Evolutionary conservation across 2,888 invertebrate genomes (phyloP), one percentile per base, ranked within the genome.

Genomic region (Drosophila neotestacea): DNA sequence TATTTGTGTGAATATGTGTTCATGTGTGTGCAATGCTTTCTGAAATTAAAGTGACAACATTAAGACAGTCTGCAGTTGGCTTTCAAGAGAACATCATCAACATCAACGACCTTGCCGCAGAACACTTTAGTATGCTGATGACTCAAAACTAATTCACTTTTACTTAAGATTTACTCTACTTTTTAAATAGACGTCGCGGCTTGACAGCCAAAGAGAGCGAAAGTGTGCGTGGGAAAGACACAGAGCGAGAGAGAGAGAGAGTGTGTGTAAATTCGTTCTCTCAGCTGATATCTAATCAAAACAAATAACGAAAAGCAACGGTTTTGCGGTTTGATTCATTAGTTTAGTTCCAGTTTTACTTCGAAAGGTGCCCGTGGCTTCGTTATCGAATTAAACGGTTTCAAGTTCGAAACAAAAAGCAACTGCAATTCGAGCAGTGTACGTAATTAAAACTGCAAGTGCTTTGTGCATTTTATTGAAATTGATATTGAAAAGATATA

Each of bases 271-370:
- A 27, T 46, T 59, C 32, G 51, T 34, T 27, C 50, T 54, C 71
- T 46, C 80, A 71, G 63, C 68, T 78, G 88, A 65, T 84, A 85
- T 84, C 84, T 84, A 85, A 84, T 84, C 84, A 84, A 87, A 88
- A 87, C 89, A 87, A 88, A 88, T 84, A 88, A 71, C 69, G 73
- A 65, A 69, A 58, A 36, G 58, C 58, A 62, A 58, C 69, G 56
- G 48, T 41, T 54, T 65, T 59, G 68, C 51, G 62, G 62, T 81
- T 81, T 88, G 82, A 87, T 81, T 81, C 70, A 87, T 86, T 55
- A 73, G 66, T 87, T 78, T 55, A 62, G 87, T 72, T 62, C 22
- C 54, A 47, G 56, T 73, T 71, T 61, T 41, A 47, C 61, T 32
- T 60, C 42, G 69, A 69, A 60, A 56, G 65, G 62, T 50, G 59